Evolutionary conservation across 1,140 invertebrate species (phyloP), one percentile per base, ranked within the genome.

Genomic region (Lepidurus couesii): DNA sequence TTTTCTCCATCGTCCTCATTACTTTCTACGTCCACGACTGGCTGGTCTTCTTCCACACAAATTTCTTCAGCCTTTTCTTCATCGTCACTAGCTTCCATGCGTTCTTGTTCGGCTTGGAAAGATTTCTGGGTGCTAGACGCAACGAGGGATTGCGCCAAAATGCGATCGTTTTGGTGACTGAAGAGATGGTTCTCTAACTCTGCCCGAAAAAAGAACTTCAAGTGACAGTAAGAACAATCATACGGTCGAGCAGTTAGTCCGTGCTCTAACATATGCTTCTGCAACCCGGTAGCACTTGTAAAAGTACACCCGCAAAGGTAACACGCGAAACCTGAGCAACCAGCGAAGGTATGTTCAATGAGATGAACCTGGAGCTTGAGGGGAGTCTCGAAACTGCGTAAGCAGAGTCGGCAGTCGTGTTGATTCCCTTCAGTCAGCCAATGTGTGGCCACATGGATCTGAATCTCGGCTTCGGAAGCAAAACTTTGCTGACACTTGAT

Each of bases 311-410:
- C 92, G 83, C 95, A 97, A 75, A 96, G 88, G 84, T 94, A 95
- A 83, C 95, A 98, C 3, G 90, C 91, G 82, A 92, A 95, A 73
- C 93, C 91, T 1, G 88, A 84, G 73, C 90, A 93, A 4, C 93
- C 93, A 44, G 91, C 92, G 83, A 96, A 97, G 0, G 92, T 96
- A 83, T 98, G 95, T 81, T 97, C 95, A 76, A 98, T 96, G 45
- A 98, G 87, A 83, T 98, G 95, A 74, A 92, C 90, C 84, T 97
- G 95, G 1, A 97, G 88, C 81, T 94, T 91, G 9, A 91, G 88
- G 0, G 92, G 90, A 24, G 90, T 91, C 24, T 90, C 89, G 34
- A 93, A 89, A 4, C 84, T 82, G n/a, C 89, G 88, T 9, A 89
- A 85, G 82, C 94, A 96, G 0, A 95, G 86, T 77, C 90, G 88